These are phyloP conservation scores for Leuciscus idus DNA, from an alignment of 2,113 vertebrate genomes.

Conservation along the genomic window DNA sequence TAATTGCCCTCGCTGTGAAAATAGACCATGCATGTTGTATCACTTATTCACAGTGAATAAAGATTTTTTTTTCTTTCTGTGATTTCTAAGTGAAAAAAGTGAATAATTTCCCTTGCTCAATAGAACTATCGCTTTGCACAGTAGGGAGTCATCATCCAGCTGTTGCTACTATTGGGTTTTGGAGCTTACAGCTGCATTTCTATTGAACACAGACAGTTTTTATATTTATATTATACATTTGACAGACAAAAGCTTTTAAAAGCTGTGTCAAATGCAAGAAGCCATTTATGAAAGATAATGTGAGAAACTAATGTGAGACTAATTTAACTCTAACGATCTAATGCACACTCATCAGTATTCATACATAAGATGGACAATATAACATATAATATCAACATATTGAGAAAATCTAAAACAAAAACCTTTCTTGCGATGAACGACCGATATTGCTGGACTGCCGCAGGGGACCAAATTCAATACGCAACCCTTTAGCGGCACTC, in stretches of 20 bases:
- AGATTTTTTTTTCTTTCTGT: not conserved
- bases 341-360: not conserved
- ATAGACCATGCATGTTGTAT: not conserved
- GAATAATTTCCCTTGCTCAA: conserved; percentile 6
- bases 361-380: not conserved
- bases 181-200: not conserved
- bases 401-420: not conserved
- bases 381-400: not conserved
- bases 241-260: conserved; percentile 30
- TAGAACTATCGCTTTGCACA: not conserved
- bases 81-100: conserved; percentile 17
- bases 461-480: not conserved
- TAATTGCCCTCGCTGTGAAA: conserved; percentile 45
- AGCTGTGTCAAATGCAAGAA: not conserved
- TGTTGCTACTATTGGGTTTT: conserved; percentile 6
- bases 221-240: too few relatives aligned
- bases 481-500: not conserved
- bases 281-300: not conserved
- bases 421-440: not conserved
- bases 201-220: not conserved
- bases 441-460: not conserved
- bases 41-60: not conserved
- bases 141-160: conserved; percentile 21
- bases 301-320: not conserved
- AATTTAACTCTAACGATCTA: not conserved